Evolutionary conservation across 2,888 invertebrate genomes (phyloP).

Genomic region (Macrophya annulata): DNA sequence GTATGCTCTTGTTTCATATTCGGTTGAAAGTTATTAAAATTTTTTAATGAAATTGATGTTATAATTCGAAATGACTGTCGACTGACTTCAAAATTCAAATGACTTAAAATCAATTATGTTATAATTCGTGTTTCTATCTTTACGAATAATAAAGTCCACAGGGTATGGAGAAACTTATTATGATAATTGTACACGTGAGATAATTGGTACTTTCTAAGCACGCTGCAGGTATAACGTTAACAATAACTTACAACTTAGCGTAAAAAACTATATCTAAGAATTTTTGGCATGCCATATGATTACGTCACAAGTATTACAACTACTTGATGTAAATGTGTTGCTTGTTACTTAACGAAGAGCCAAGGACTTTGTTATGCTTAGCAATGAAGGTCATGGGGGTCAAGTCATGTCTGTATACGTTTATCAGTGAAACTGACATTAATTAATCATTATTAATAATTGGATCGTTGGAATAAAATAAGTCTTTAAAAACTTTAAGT

Average conservation of each 20-base stretch:
- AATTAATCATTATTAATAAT: neutral
- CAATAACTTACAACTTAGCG: neutral
- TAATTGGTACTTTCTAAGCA: neutral
- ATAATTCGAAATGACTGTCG: neutral
- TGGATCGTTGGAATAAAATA: slow-evolving; percentile 6
- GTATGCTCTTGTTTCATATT: neutral
- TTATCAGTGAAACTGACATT: neutral
- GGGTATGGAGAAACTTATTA: neutral
- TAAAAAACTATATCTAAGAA: neutral
- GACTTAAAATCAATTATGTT: neutral
- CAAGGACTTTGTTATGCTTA: neutral
- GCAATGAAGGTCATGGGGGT: slow-evolving; percentile 22
- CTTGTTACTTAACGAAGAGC: neutral
- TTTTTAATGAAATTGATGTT: neutral
- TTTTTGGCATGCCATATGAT: neutral
- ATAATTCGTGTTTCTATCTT: neutral
- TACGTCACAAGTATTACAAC: neutral
- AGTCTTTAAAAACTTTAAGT: neutral
- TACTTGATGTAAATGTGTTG: neutral
- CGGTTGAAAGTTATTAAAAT: neutral
- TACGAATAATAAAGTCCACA: neutral
- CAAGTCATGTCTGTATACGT: neutral
- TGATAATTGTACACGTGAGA: neutral
- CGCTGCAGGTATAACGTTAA: neutral
- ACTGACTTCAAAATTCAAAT: neutral